Base-by-base conservation (phyloP, 2,113 vertebrate genomes). In the Indicator indicator region DNA sequence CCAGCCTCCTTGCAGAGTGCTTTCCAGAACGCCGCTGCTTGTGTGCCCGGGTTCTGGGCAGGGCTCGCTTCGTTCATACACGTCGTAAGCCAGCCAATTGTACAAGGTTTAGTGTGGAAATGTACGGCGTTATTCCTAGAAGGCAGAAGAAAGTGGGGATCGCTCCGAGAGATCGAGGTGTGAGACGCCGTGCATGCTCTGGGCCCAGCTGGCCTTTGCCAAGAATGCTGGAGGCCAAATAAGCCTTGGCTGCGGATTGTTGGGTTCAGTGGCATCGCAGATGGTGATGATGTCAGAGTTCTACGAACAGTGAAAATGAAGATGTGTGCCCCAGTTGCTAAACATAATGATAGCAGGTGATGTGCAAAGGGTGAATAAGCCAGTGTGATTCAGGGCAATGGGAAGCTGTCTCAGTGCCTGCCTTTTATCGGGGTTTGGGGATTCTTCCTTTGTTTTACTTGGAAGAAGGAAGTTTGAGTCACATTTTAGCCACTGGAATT, bases 191-290 rank as follows among this genome's bases (percentile, higher is more conserved):
- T 8, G 24, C 0, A 2, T 8, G 30, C 36, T 44, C 12, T 0
- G 27, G 5, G 4, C 3, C 27, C 21, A 11, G 10, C 12, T 1
- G 4, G 19, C 5, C 27, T 44, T 11, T 3, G 59, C 9, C 27
- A 1, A 0, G 12, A 7, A 7, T 2, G 2, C 58, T 3, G 46
- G 6, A 9, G 27, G 13, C 36, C 8, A 17, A 5, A 1, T 1
- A 26, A 5, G 16, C 3, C 30, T 28, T 0, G 46, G 32, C 32
- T 55, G 44, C 1, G 7, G 36, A 1, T 44, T 16, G n/a, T 32
- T 44, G 0, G 4, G 0, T 4, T 6, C 16, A 0, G 13, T 12
- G 4, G 4, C n/a, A 5, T 20, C 44, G 1, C 4, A 9, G 52
- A 2, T 5, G 3, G 2, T 4, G 11, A 0, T 40, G 69, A 1